These are phyloP conservation scores for Hirtodrosophila duncani DNA, from an alignment of 2,888 invertebrate species.

Conservation along the genomic window DNA sequence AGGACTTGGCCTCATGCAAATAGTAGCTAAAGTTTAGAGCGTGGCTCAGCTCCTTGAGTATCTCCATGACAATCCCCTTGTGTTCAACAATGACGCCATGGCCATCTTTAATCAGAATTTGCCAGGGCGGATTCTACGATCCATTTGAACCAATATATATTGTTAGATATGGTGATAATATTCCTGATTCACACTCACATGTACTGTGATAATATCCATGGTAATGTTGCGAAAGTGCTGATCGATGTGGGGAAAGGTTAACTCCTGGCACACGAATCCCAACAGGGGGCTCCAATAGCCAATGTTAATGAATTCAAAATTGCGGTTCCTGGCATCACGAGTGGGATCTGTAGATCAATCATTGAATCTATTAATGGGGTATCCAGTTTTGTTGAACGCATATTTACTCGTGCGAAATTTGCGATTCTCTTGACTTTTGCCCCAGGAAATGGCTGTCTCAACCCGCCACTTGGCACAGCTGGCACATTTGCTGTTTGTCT, in stretches of 20 bases:
- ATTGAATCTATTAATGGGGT: neutral
- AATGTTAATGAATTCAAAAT: conserved; percentile 79
- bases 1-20: conserved; percentile 60
- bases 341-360: conserved; percentile 20
- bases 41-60: conserved; percentile 85
- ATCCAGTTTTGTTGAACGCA: rapidly evolving
- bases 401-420: conserved; percentile 45
- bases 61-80: conserved; percentile 88
- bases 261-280: conserved; percentile 84
- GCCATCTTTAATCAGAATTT: conserved; percentile 83
- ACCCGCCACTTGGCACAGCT: conserved; percentile 81
- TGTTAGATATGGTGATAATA: conserved; percentile 22
- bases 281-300: conserved; percentile 87
- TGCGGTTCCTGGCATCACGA: conserved; percentile 51
- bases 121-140: conserved; percentile 92
- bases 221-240: conserved; percentile 88
- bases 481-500: conserved; percentile 77
- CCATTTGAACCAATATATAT: conserved; percentile 50
- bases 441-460: conserved; percentile 82
- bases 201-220: conserved; percentile 86
- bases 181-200: too few species aligned
- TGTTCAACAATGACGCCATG: conserved; percentile 79
- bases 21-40: conserved; percentile 87
- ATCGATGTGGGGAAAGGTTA: conserved; percentile 87
- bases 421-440: conserved; percentile 74